phyloP scores from a whole-genome alignment of 92 coral and sea anemone genomes.

The Palythoa caribaeorum region DNA sequence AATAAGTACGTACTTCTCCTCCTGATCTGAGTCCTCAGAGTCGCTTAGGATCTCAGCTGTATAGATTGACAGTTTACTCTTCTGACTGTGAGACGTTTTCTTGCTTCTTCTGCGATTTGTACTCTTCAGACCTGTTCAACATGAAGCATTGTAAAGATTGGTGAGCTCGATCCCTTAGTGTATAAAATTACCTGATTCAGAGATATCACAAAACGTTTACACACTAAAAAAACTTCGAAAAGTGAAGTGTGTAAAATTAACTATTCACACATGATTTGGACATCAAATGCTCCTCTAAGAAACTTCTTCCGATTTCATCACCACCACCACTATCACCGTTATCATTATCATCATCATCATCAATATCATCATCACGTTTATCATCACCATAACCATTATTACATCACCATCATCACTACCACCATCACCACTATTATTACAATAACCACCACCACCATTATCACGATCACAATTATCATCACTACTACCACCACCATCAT shows the following conservation, averaged over 20 bases:
- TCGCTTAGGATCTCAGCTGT: constrained; percentile 30
- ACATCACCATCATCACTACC: neutral
- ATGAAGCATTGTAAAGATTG: neutral
- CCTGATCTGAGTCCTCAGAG: constrained; percentile 38
- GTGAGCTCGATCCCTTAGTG: no score
- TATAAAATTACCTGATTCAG: no score
- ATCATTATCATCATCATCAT: neutral
- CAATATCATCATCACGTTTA: neutral
- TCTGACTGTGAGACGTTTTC: neutral
- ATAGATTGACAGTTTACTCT: constrained; percentile 9
- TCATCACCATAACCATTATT: no score
- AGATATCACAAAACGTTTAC: no score
- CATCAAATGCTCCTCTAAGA: neutral
- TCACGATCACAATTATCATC: no score
- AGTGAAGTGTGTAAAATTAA: no score
- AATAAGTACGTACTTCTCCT: neutral
- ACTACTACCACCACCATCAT: no score
- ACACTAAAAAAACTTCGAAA: no score
- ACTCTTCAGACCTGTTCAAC: neutral
- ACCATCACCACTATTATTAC: neutral
- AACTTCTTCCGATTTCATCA: neutral
- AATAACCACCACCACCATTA: no score
- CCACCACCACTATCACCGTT: neutral
- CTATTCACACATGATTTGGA: no score
- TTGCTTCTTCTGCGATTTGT: constrained; percentile 11